phyloP scores from a whole-genome alignment of 2,888 invertebrate genomes.

The Ferrisia virgata region DNA sequence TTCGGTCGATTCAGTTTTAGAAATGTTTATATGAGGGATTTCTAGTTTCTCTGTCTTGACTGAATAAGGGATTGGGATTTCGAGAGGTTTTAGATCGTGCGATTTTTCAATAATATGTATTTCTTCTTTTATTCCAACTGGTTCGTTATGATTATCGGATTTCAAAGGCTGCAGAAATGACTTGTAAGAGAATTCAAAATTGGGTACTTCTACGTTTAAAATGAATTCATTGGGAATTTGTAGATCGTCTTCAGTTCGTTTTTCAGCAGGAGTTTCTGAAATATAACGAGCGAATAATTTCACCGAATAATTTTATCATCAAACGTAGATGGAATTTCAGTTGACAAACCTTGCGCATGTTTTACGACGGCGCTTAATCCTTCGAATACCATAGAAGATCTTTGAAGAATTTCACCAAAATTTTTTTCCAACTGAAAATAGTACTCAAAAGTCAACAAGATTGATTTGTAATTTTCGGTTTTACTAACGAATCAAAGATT shows the following conservation, averaged over 20 bases:
- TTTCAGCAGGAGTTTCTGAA: not conserved
- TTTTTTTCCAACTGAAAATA: constrained; percentile 54
- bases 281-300: not conserved
- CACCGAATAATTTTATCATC: no score
- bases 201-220: not conserved
- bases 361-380: constrained; percentile 63
- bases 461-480: not conserved
- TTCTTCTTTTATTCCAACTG: not conserved
- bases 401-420: constrained; percentile 61
- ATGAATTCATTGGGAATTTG: constrained; percentile 16
- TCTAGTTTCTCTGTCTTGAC: no score
- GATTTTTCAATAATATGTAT: not conserved
- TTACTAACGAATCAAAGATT: no score
- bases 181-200: not conserved
- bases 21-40: not conserved
- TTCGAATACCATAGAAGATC: constrained; percentile 67
- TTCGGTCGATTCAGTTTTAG: not conserved
- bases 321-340: no score
- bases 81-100: not conserved
- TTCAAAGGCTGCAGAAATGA: not conserved
- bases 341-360: constrained; percentile 50
- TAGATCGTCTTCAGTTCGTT: not conserved
- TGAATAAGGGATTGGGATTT: not conserved
- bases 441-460: not conserved
- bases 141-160: not conserved